Evolutionary conservation across 2,113 vertebrate genomes (phyloP).

Genomic region (Hypocryptadius cinnamomeus): DNA sequence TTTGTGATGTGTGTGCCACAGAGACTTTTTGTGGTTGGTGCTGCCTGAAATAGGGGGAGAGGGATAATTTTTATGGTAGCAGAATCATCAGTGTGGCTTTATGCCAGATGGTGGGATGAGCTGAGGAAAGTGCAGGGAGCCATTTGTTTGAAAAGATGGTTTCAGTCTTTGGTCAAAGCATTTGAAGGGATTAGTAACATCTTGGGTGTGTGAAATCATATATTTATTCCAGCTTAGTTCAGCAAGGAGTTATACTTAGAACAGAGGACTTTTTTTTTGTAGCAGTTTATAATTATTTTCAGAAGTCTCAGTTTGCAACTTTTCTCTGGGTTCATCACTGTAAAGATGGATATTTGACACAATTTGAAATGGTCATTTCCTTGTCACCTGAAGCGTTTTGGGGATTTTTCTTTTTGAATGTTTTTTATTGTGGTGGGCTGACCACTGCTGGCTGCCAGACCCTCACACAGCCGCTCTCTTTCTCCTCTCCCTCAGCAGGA

Average conservation of each 20-base stretch:
- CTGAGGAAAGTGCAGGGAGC: background rate
- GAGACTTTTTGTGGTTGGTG: background rate
- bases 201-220: background rate
- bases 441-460: background rate
- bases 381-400: background rate
- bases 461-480: rapidly evolving
- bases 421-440: background rate
- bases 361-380: background rate
- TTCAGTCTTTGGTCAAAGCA: background rate
- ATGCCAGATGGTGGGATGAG: background rate
- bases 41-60: background rate
- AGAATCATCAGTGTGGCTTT: background rate
- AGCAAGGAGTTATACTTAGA: background rate
- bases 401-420: background rate
- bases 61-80: background rate
- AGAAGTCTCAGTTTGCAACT: background rate
- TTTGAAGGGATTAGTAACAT: background rate
- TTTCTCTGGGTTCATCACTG: background rate
- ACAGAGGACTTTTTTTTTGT: background rate
- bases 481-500: background rate
- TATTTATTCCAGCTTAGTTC: background rate
- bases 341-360: background rate
- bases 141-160: background rate
- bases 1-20: background rate
- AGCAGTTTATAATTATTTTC: background rate